Evolutionary conservation across 37 sponge, comb jelly and placozoan species (phyloP), one percentile per base, ranked within the genome.

Genomic region (Haliclona indistincta): DNA sequence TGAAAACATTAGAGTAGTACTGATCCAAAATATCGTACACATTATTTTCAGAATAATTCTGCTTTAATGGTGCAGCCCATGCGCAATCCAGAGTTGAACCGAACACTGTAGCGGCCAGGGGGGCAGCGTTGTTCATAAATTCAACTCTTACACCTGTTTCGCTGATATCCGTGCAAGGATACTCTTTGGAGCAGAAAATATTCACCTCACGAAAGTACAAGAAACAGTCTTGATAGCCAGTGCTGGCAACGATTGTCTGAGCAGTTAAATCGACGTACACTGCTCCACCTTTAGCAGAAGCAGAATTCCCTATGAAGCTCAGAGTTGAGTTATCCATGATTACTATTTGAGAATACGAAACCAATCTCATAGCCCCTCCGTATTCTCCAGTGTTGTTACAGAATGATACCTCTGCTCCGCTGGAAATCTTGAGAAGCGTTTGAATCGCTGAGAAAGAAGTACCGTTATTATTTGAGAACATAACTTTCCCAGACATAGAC

Each of bases 11-110:
- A 22, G 45, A 26, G 71, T 26, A 71, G n/a, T 71, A 19, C 2
- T 1, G 1, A 3, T 71, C 33, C 23, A 71, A 13, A 26, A 71
- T 49, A 4, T 71, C 45, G 5, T 49, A 49, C 2, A 64, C 25
- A 22, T 26, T 39, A 0, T 13, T 20, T 17, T 47, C 15, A 8
- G 17, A 35, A 41, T 70, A 69, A 3, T 29, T 3, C 8, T 43
- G 2, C 43, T 54, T 71, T 13, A 82, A 11, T 22, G 35, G 36
- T 2, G 0, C 35, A 38, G 67, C 54, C 83, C 83, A 82, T 13
- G 83, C 60, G 38, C 83, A 82, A 2, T 74, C 75, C 29, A 82
- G 62, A 42, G 68, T 60, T 3, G 75, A 43, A 28, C 83, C 83
- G 36, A 66, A 82, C 7, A 82, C 42, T 41, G 54, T 52, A 4